Base-by-base conservation (phyloP, 2,797 vertebrate species). In the Alectoris magna region DNA sequence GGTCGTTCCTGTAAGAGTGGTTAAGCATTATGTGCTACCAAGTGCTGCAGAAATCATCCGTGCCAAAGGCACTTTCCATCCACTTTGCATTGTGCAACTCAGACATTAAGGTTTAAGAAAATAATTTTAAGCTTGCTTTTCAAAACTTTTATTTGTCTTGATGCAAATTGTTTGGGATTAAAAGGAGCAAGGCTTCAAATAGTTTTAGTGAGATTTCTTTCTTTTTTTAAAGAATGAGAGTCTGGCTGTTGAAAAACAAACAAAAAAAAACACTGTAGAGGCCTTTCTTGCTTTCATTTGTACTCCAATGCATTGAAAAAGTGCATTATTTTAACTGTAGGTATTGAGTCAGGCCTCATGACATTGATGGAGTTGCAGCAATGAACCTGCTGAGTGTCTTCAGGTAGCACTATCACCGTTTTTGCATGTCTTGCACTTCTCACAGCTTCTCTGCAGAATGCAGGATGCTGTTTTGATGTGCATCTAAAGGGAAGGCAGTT, bases 361-460 rank as follows among this genome's bases (percentile, higher is more conserved):
- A 48, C 78, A 84, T 79, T 27, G 84, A 89, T 67, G 46, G 91
- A 24, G 63, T 21, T 27, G 63, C 69, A 89, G 84, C 59, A 69
- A 6, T 66, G 75, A 90, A 74, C 55, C 58, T 91, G 58, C 88
- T 91, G 87, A 69, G 56, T 44, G 44, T 27, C 16, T n/a, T 10
- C 64, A 62, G 81, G 56, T 78, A 83, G 62, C 66, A 63, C 51
- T 80, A 51, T 85, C 81, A 68, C 46, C 39, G 5, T 55, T 36
- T 77, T 77, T 94, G 63, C 72, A 91, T 80, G 36, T 59, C 81
- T 53, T 62, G 49, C 73, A 66, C 19, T 87, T 66, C 63, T 91
- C 43, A 49, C 84, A 94, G 53, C 49, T 43, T 53, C 71, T 73
- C 31, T 62, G 86, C 81, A 86, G 74, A 59, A 41, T 64, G 36